Percentiles rank a stretch among this genome's conserved stretches.
Evolutionary conservation across 2,888 invertebrate genomes (phyloP).

Genomic region (Macrostomum cliftonense): DNA sequence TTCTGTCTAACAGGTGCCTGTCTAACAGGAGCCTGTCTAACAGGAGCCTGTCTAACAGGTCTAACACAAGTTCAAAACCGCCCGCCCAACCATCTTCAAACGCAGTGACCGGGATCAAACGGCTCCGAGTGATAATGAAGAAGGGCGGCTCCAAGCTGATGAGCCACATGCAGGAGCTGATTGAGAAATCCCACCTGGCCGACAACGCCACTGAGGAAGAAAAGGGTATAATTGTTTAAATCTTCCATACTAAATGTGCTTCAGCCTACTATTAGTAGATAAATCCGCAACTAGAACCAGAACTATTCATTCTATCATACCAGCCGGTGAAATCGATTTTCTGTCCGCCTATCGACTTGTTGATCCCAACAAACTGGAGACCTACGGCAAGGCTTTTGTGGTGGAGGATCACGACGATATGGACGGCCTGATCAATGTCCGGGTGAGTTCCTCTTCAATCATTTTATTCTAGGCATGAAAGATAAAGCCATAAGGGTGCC

Average conservation of each 20-base stretch:
- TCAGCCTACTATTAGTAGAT: no score
- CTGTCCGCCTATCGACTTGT: constrained; percentile 32
- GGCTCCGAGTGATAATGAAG: constrained; percentile 30
- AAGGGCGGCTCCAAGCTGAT: constrained; percentile 25
- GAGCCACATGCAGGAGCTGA: constrained; percentile 29
- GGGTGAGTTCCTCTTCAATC: constrained; percentile 16
- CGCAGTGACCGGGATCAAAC: constrained; percentile 25
- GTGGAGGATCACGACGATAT: constrained; percentile 29
- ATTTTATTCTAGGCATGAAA: no score
- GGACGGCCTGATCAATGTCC: constrained; percentile 23
- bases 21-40: no score
- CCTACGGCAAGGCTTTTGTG: constrained; percentile 30
- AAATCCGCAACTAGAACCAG: no score
- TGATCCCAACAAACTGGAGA: constrained; percentile 26
- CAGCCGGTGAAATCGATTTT: constrained; percentile 30
- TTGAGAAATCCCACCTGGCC: constrained; percentile 23
- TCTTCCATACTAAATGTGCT: no score
- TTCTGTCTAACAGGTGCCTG: no score
- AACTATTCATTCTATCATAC: no score
- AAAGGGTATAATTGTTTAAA: constrained; percentile 18
- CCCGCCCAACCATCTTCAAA: no score
- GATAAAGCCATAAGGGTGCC: no score
- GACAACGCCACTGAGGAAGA: constrained; percentile 26
- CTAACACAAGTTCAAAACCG: no score
- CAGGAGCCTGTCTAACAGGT: no score